A percentile compares a stretch with the other conserved stretches of the same genome.
phyloP scores from a whole-genome alignment of 2,797 vertebrate genomes.

The Odontamblyopus rebecca region DNA sequence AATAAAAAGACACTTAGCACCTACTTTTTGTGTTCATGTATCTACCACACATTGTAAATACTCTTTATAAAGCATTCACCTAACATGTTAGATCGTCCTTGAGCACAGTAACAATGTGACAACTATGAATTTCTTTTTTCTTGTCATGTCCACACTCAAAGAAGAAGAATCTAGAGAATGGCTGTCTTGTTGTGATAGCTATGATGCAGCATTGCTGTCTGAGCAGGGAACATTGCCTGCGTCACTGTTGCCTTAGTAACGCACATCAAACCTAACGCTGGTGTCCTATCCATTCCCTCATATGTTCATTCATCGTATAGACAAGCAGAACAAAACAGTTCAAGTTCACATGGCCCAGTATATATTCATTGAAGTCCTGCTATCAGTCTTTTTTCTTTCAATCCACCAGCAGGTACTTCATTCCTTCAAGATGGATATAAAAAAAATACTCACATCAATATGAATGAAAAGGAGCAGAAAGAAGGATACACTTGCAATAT shows the following conservation, averaged over 20 bases:
- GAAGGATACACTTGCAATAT: no score
- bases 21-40: neutral
- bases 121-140: neutral
- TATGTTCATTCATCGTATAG: neutral
- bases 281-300: neutral
- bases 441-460: no score
- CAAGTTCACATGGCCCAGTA: neutral
- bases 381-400: neutral
- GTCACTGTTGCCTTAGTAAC: conserved; percentile 16
- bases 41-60: neutral
- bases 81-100: neutral
- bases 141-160: neutral
- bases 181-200: conserved; percentile 7
- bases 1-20: no score
- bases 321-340: neutral
- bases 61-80: neutral
- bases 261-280: conserved; percentile 1
- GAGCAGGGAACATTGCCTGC: conserved; percentile 11
- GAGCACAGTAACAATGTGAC: neutral
- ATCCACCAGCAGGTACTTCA: neutral
- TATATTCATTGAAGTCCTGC: neutral
- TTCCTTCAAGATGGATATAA: no score
- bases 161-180: neutral
- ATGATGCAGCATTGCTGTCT: neutral
- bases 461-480: no score